Evolutionary conservation across 2,888 invertebrate species (phyloP).

Genomic region (Geophilus truncorum): DNA sequence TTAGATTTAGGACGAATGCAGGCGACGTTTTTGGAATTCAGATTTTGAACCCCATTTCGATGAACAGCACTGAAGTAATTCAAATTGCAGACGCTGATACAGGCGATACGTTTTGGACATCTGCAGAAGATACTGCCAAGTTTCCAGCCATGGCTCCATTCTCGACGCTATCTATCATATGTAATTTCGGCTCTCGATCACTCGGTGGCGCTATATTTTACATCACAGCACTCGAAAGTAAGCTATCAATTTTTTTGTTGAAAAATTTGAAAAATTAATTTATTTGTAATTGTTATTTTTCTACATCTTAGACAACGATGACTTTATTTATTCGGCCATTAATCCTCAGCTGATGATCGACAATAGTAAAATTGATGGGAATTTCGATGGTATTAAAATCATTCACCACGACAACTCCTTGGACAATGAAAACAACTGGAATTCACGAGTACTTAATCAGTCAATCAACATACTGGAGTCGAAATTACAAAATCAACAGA

Average conservation of each 20-base stretch:
- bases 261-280: background rate
- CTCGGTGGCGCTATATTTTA: slow-evolving; percentile 75
- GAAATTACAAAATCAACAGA: slow-evolving; percentile 71
- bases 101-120: background rate
- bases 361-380: slow-evolving; percentile 47
- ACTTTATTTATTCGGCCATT: background rate
- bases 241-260: background rate
- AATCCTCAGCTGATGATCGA: slow-evolving; percentile 28
- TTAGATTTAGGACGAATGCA: background rate
- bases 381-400: slow-evolving; percentile 72
- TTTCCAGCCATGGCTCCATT: background rate
- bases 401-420: slow-evolving; percentile 67
- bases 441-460: slow-evolving; percentile 80
- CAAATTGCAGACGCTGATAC: background rate
- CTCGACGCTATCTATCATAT: background rate
- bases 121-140: background rate
- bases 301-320: slow-evolving; percentile 10
- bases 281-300: background rate
- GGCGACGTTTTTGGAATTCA: slow-evolving; percentile 32
- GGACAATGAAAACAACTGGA: slow-evolving; percentile 78
- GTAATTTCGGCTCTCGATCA: background rate
- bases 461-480: slow-evolving; percentile 72
- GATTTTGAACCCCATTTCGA: slow-evolving; percentile 6
- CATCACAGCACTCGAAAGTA: slow-evolving; percentile 62
- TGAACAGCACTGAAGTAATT: background rate